Base-by-base conservation (phyloP, 2,797 vertebrate genomes). In the Erethizon dorsatum region DNA sequence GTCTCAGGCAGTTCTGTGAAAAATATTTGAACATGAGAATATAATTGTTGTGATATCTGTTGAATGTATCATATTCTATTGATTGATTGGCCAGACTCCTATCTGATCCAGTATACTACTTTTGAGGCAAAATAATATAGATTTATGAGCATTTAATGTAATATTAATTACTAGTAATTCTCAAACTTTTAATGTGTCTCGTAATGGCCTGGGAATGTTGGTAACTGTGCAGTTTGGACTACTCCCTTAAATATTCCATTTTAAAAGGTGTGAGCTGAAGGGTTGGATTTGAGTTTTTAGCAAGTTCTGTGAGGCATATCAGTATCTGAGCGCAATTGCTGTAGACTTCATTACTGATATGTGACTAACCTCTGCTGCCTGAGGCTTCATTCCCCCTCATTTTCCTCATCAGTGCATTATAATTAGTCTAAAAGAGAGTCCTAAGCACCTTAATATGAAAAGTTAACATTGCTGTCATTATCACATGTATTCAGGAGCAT, bases 401-500 rank as follows among this genome's bases (percentile, higher is more conserved):
- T 93, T 88, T 91, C 18, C 45, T 79, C n/a, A 63, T 14, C 17
- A n/a, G 24, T 82, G n/a, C 10, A 65, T 56, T 63, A 50, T n/a
- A 22, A 33, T 88, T 9, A 63, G 82, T 97, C n/a, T 17, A 84
- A 87, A 91, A 85, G 87, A 95, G 15, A 91, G 78, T 56, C 96
- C 10, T 11, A 92, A 88, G 83, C 84, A 73, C 14, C 87, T 92
- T 84, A 77, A 65, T 26, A 73, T 41, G 47, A 41, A 83, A 97
- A 90, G n/a, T 52, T 61, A 56, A 1, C 41, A 22, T n/a, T 65
- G 41, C 12, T 86, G 71, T 91, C 52, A 33, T 73, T 84, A 56
- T 65, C 95, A 54, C 37, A 89, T 94, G 20, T 75, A 79, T 79
- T 91, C 10, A 88, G 47, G 10, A 88, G 67, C 73, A 57, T 57